Conservation (phyloP, 2,113 vertebrate species). For the Vireo altiloquus region DNA sequence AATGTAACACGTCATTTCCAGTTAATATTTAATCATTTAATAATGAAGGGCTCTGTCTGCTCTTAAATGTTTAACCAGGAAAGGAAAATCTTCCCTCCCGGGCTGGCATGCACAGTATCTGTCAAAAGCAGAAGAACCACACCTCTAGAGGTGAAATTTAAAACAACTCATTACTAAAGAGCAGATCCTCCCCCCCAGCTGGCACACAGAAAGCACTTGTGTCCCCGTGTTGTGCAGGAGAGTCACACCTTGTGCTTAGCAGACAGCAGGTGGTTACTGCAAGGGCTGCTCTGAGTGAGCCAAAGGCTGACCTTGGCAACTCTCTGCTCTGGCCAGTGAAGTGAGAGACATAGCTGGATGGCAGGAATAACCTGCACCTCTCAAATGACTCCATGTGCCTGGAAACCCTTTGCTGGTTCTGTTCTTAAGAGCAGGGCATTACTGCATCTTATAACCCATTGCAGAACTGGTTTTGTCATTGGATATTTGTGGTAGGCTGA, state of each 20-base stretch:
- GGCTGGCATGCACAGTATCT: background rate
- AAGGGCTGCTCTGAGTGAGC: background rate
- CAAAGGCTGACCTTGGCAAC: background rate
- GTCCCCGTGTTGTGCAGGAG: background rate
- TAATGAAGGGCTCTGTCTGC: background rate
- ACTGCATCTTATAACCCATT: background rate
- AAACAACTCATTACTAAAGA: background rate
- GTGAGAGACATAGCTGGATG: background rate
- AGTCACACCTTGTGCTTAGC: background rate
- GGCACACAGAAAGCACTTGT: background rate
- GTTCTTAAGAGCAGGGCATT: background rate
- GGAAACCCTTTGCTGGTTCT: background rate
- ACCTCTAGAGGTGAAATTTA: background rate
- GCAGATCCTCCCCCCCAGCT: background rate
- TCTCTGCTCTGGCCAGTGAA: background rate
- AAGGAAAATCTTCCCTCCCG: background rate
- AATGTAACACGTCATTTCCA: background rate
- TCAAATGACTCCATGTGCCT: background rate
- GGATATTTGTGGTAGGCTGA: background rate
- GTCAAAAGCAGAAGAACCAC: background rate
- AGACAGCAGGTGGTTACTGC: background rate
- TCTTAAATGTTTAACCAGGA: constrained; percentile 11
- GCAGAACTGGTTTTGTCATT: background rate
- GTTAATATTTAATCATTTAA: background rate
- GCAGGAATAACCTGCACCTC: background rate